phyloP scores from a whole-genome alignment of 2,888 invertebrate species.

The Leptopilina myrica region DNA sequence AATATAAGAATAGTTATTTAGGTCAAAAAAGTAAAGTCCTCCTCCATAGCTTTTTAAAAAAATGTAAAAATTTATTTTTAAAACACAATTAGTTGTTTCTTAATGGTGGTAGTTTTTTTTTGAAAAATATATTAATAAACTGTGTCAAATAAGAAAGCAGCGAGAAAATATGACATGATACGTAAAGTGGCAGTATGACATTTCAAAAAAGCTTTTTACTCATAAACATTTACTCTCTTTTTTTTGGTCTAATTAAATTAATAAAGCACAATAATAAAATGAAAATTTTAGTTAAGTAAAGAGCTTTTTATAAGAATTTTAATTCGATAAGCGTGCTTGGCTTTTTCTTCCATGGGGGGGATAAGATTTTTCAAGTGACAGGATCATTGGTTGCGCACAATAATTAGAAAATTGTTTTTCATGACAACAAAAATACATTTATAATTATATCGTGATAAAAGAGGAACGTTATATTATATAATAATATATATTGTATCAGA shows the following conservation, averaged over 20 bases:
- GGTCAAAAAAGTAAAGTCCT: no score
- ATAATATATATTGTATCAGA: neutral
- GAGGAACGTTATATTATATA: neutral
- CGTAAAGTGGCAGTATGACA: slow-evolving; percentile 32
- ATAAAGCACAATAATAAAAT: neutral
- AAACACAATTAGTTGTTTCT: no score
- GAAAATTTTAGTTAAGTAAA: neutral
- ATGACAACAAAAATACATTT: slow-evolving; percentile 12
- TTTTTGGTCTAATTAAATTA: neutral
- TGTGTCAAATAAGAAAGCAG: slow-evolving; percentile 30
- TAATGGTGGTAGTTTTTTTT: no score
- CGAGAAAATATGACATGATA: neutral
- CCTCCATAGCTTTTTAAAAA: no score
- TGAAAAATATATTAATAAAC: neutral
- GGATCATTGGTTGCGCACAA: slow-evolving; percentile 6
- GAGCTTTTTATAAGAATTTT: slow-evolving; percentile 11
- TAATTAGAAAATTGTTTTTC: slow-evolving; percentile 42
- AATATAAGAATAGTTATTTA: no score
- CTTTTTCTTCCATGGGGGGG: slow-evolving; percentile 16
- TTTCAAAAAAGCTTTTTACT: slow-evolving; percentile 5
- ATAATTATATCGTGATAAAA: neutral
- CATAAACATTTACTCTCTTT: neutral
- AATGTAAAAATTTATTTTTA: no score
- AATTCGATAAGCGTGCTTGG: slow-evolving; percentile 51
- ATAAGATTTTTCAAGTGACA: neutral